A percentile compares a stretch with the other conserved stretches of the same genome.
phyloP scores from a whole-genome alignment of 2,113 vertebrate genomes.

The Odontesthes bonariensis region DNA sequence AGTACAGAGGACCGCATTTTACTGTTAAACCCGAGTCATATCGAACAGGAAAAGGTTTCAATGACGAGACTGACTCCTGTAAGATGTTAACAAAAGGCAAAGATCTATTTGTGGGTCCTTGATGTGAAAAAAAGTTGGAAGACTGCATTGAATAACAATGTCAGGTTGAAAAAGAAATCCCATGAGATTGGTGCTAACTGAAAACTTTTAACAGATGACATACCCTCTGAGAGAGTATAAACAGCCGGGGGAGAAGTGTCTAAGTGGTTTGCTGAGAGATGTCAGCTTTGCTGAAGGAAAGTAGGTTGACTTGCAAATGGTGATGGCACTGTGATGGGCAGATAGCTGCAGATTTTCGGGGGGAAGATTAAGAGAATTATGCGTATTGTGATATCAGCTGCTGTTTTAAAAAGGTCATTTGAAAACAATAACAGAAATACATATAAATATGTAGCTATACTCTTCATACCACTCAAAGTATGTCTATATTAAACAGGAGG shows the following conservation, averaged over 20 bases:
- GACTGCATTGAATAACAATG: conserved; percentile 1
- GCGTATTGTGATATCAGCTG: not conserved
- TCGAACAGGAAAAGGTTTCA: conserved; percentile 13
- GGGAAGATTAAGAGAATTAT: conserved; percentile 3
- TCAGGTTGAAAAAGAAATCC: conserved; percentile 20
- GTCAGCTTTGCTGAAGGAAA: conserved; percentile 66
- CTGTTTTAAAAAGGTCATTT: not conserved
- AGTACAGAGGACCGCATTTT: not conserved
- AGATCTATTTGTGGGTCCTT: conserved; percentile 1
- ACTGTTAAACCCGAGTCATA: not conserved
- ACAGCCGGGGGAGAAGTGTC: conserved; percentile 57
- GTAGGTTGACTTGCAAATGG: conserved; percentile 49
- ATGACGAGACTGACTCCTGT: not conserved
- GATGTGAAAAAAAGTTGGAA: conserved; percentile 18
- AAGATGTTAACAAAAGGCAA: not conserved
- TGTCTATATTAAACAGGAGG: not conserved
- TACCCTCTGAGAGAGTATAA: conserved; percentile 55
- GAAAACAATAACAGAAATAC: not conserved
- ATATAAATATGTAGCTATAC: not conserved
- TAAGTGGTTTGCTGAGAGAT: conserved; percentile 58
- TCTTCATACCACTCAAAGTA: not conserved
- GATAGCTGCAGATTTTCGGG: conserved; percentile 40
- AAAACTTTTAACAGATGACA: conserved; percentile 49
- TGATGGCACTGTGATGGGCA: conserved; percentile 40
- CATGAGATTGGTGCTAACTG: conserved; percentile 24